Conservation (phyloP, 1,140 invertebrate genomes). For the Laupala kohalensis region DNA sequence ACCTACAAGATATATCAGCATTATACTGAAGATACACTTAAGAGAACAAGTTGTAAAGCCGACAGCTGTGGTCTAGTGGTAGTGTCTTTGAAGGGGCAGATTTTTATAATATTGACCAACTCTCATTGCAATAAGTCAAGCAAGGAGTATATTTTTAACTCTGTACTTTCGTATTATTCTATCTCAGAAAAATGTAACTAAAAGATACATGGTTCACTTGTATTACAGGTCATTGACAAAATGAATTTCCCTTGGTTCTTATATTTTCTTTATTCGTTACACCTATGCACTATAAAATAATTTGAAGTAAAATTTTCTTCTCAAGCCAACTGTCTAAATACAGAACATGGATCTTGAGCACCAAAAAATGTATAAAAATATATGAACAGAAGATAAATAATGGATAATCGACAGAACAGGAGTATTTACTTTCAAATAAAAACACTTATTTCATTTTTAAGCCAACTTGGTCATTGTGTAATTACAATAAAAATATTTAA, state of each 20-base stretch:
- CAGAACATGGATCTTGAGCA: no score
- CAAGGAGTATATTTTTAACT: background rate
- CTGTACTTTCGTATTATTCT: background rate
- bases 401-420: background rate
- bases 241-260: no score
- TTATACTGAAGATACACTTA: no score
- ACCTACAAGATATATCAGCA: no score
- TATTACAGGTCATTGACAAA: no score
- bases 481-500: slow-evolving; percentile 2
- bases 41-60: no score
- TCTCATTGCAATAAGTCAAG: background rate
- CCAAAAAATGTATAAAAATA: background rate
- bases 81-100: no score
- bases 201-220: background rate
- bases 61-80: no score
- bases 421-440: slow-evolving; percentile 11
- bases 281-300: no score
- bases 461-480: background rate
- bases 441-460: slow-evolving; percentile 6
- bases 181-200: background rate
- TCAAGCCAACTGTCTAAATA: no score
- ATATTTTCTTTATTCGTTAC: no score
- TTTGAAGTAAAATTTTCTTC: no score
- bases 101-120: background rate
- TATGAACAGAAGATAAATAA: background rate